Conservation (phyloP, 2,888 invertebrate species). For the Cosmia pyralina region DNA sequence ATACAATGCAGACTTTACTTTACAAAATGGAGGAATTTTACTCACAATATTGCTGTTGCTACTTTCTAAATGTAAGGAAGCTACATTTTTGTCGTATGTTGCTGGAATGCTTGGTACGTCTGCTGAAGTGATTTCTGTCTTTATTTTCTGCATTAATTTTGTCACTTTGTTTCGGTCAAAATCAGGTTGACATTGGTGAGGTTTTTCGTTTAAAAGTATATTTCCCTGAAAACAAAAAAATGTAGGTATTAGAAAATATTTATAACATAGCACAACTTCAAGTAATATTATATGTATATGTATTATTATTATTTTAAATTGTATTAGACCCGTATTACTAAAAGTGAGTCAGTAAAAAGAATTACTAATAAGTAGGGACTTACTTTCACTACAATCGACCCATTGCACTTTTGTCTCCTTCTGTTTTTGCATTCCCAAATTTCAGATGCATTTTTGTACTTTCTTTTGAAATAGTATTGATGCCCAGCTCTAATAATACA, state of each 20-base stretch:
- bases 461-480: constrained; percentile 31
- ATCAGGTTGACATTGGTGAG: constrained; percentile 31
- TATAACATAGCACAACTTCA: constrained; percentile 32
- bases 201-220: constrained; percentile 28
- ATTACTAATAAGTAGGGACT: constrained; percentile 31
- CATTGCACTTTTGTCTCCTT: constrained; percentile 34
- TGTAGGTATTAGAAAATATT: constrained; percentile 30
- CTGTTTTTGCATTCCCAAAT: constrained; percentile 33
- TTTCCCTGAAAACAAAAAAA: constrained; percentile 28
- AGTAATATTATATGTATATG: constrained; percentile 32
- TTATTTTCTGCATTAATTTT: constrained; percentile 29
- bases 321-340: constrained; percentile 32
- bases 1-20: constrained; percentile 34
- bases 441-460: constrained; percentile 31
- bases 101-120: constrained; percentile 28
- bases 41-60: constrained; percentile 31
- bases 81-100: constrained; percentile 31
- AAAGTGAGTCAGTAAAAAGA: constrained; percentile 32
- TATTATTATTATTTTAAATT: constrained; percentile 33
- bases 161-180: constrained; percentile 26
- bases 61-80: constrained; percentile 25
- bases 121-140: constrained; percentile 27
- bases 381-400: constrained; percentile 32
- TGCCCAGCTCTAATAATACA: constrained; percentile 32
- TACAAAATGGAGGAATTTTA: constrained; percentile 30